phyloP scores from a whole-genome alignment of 2,113 vertebrate species.

The Otis tarda region DNA sequence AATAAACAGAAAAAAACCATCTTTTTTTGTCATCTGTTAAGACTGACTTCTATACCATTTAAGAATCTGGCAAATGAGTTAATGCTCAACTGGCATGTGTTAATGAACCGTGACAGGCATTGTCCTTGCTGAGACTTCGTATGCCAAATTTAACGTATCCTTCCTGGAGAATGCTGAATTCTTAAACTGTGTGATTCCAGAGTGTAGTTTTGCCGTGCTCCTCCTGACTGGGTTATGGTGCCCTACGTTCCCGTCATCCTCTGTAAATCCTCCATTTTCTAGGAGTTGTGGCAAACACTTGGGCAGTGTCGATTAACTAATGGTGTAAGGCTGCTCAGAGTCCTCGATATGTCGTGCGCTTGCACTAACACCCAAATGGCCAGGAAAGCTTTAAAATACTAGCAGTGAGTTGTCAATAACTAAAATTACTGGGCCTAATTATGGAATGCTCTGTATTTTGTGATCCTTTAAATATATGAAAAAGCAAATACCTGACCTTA shows the following conservation, averaged over 20 bases:
- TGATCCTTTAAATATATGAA: too few relatives aligned
- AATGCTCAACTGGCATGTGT: not conserved
- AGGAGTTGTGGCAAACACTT: not conserved
- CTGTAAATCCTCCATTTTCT: not conserved
- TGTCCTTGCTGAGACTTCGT: not conserved
- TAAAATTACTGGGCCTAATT: not conserved
- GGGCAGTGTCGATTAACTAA: not conserved
- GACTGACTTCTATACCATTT: not conserved
- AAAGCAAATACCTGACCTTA: not conserved
- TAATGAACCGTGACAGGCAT: not conserved
- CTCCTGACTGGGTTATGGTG: fast-evolving
- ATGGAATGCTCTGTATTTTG: not conserved
- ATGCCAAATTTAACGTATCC: not conserved
- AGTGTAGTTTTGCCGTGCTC: not conserved
- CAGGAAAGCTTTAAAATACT: not conserved
- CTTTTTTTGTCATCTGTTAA: not conserved
- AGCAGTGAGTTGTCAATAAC: not conserved
- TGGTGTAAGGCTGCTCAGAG: not conserved
- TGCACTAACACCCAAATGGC: not conserved
- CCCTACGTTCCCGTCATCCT: fast-evolving
- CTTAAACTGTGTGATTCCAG: not conserved
- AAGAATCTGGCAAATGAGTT: not conserved
- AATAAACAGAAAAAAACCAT: not conserved
- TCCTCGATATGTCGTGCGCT: fast-evolving
- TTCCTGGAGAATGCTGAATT: not conserved